Conservation (phyloP, 1,140 invertebrate genomes). For the Coenobita brevimanus region DNA sequence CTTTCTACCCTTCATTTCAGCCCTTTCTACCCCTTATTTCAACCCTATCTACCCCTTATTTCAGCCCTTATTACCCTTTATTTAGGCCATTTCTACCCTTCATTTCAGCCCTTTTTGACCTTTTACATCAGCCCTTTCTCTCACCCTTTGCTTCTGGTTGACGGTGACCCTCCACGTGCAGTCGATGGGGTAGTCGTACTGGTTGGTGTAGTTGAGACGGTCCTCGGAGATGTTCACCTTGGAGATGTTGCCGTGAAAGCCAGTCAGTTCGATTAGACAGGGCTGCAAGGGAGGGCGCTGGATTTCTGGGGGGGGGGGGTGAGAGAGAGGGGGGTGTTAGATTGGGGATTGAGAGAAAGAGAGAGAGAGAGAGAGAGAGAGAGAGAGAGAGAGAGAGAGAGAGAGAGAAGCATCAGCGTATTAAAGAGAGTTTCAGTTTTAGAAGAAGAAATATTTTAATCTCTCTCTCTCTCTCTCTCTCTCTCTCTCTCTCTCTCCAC, state of each 20-base stretch:
- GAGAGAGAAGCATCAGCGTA: too few relatives aligned
- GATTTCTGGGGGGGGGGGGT: constrained; percentile 42
- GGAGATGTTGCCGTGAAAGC: constrained; percentile 53
- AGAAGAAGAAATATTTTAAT: too few relatives aligned
- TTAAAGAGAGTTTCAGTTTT: too few relatives aligned
- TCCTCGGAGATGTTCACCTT: constrained; percentile 76
- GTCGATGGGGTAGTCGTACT: constrained; percentile 80
- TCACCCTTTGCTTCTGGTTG: constrained; percentile 80
- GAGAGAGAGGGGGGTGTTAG: background rate
- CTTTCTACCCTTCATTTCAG: too few relatives aligned
- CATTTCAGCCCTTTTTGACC: background rate
- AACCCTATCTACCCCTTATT: too few relatives aligned
- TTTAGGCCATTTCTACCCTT: too few relatives aligned
- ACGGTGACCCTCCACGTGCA: constrained; percentile 88
- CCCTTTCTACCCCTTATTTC: too few relatives aligned
- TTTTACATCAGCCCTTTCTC: background rate
- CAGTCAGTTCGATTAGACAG: constrained; percentile 49
- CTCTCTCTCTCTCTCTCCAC: too few relatives aligned
- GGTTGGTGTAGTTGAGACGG: constrained; percentile 75
- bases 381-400: background rate
- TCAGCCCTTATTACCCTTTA: too few relatives aligned
- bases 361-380: background rate
- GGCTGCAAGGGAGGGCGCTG: constrained; percentile 37
- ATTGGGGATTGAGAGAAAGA: background rate
- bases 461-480: too few relatives aligned